phyloP scores from a whole-genome alignment of 2,797 vertebrate genomes.

The Choloepus didactylus region DNA sequence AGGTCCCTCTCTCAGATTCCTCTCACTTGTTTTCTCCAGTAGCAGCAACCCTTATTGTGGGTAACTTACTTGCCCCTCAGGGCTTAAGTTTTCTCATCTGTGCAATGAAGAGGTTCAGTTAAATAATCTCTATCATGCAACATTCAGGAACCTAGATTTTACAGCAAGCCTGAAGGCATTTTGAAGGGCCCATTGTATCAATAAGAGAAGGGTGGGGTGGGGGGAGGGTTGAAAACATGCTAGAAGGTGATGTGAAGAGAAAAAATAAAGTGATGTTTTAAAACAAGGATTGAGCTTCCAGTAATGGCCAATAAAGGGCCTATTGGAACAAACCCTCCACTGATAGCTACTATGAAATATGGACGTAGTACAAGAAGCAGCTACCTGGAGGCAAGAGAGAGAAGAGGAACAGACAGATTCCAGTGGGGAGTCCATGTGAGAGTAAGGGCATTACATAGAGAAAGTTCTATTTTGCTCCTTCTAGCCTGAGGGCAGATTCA shows the following conservation, averaged over 20 bases:
- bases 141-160: background rate
- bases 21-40: background rate
- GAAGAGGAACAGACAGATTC: background rate
- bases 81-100: slow-evolving; percentile 16
- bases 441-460: fast-evolving
- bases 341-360: background rate
- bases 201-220: background rate
- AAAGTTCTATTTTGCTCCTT: background rate
- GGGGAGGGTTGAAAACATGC: background rate
- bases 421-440: fast-evolving
- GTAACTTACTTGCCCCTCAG: background rate
- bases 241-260: slow-evolving; percentile 11
- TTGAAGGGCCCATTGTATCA: background rate
- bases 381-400: background rate
- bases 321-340: background rate
- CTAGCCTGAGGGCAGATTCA: background rate
- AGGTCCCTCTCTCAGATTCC: background rate
- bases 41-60: no score
- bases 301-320: background rate
- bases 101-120: background rate
- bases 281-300: background rate
- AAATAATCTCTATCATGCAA: background rate
- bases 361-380: background rate
- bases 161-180: background rate
- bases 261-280: background rate